A percentile compares a stretch with the other conserved stretches of the same genome.
Conservation (phyloP, 2,113 vertebrate species). For the Clarias batrachus region DNA sequence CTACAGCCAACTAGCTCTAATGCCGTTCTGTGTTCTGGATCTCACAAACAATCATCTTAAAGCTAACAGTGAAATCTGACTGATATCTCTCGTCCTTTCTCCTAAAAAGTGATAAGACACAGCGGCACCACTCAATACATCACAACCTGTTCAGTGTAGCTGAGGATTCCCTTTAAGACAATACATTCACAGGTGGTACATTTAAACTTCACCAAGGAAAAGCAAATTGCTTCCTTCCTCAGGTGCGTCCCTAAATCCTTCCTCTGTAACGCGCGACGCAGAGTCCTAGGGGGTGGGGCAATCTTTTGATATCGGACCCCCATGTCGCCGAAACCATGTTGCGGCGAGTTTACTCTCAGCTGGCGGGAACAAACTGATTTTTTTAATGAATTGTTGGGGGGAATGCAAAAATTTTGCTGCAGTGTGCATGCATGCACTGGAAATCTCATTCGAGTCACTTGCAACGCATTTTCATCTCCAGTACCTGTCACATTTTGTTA, state of each 20-base stretch:
- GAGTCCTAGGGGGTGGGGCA: neutral
- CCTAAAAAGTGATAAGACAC: too few relatives aligned
- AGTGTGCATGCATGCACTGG: neutral
- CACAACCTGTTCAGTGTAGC: too few relatives aligned
- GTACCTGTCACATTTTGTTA: constrained; percentile 12
- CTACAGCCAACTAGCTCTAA: too few relatives aligned
- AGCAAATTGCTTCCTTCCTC: neutral
- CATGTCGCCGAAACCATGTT: neutral
- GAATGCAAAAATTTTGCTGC: neutral
- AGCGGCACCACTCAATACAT: too few relatives aligned
- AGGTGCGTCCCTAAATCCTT: neutral
- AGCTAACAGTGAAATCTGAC: too few relatives aligned
- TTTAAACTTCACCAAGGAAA: neutral
- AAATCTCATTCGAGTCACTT: neutral
- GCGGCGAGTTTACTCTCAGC: neutral
- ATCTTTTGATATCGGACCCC: neutral
- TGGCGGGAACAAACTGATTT: neutral
- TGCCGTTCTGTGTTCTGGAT: too few relatives aligned
- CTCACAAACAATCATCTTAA: too few relatives aligned
- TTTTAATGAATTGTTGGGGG: too few relatives aligned
- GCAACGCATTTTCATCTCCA: constrained; percentile 18
- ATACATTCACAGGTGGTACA: neutral
- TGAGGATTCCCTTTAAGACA: neutral
- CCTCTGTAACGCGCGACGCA: neutral
- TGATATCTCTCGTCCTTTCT: too few relatives aligned